Percentiles rank a stretch among this genome's conserved stretches.
phyloP scores from a whole-genome alignment of 2,888 invertebrate species.

The Onthophagus sagittarius region DNA sequence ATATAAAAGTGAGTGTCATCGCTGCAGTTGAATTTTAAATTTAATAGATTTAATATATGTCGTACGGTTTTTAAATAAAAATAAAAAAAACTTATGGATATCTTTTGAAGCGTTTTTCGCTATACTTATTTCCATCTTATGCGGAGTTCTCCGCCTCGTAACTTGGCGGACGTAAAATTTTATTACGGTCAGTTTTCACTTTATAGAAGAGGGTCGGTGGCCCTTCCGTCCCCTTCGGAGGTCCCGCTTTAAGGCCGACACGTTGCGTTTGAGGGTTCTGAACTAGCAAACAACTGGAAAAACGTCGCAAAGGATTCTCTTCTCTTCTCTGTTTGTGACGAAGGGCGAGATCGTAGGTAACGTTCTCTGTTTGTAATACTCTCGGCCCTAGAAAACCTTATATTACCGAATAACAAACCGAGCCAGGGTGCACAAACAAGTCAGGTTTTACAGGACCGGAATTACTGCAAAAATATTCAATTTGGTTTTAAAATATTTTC shows the following conservation, averaged over 20 bases:
- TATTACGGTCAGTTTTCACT: background rate
- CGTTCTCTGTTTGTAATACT: constrained; percentile 27
- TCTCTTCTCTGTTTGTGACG: background rate
- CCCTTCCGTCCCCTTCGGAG: background rate
- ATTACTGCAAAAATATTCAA: background rate
- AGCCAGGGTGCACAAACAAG: constrained; percentile 33
- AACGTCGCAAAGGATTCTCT: background rate
- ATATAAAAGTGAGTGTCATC: too few species aligned
- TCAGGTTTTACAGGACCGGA: background rate
- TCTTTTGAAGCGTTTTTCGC: background rate
- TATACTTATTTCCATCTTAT: background rate
- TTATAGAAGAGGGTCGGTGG: background rate
- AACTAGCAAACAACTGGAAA: constrained; percentile 10
- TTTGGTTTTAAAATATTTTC: background rate
- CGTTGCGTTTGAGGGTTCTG: background rate
- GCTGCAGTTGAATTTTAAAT: too few species aligned
- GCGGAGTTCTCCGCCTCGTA: background rate
- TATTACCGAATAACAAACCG: constrained; percentile 36
- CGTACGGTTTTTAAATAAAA: too few species aligned
- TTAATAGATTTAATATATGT: too few species aligned
- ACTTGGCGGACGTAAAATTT: background rate
- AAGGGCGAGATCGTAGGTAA: constrained; percentile 20
- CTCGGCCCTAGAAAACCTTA: constrained; percentile 37
- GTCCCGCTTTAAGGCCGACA: background rate
- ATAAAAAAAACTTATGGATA: background rate